Evolutionary conservation across 2,113 vertebrate species (phyloP).

Genomic region (Bubo blakistoni): DNA sequence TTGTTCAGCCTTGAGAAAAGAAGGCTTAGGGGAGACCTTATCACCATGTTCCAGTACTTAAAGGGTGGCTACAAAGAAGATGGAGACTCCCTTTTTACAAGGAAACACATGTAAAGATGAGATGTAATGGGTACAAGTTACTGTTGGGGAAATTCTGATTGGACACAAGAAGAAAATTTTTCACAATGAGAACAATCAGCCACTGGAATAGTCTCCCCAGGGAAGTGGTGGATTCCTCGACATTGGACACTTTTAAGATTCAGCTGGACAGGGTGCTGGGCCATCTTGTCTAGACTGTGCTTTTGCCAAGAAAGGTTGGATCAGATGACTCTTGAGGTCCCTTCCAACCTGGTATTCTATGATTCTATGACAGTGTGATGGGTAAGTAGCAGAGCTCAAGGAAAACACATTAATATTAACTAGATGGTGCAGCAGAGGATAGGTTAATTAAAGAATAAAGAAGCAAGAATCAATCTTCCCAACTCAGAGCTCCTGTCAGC

Average conservation of each 20-base stretch:
- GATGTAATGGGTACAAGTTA: neutral
- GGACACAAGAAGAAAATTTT: neutral
- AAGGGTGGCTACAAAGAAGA: neutral
- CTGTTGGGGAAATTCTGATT: neutral
- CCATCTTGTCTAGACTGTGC: neutral
- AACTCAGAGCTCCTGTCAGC: neutral
- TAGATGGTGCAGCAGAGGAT: neutral
- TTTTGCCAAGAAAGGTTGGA: neutral
- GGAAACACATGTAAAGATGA: neutral
- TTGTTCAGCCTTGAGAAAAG: neutral
- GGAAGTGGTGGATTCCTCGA: too few relatives aligned
- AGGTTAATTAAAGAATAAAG: constrained; percentile 56
- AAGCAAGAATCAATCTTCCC: constrained; percentile 2
- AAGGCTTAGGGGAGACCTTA: neutral
- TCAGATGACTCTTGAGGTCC: neutral
- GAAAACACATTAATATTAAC: constrained; percentile 28
- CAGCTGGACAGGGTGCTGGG: neutral
- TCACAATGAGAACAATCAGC: neutral
- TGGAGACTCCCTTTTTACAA: neutral
- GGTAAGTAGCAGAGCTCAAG: neutral
- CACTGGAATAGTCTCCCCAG: neutral
- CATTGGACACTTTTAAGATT: neutral
- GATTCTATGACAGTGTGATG: neutral
- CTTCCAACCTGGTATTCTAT: neutral
- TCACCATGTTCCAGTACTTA: neutral